Base-by-base conservation (phyloP, 2,797 vertebrate species). In the Lacerta agilis region DNA sequence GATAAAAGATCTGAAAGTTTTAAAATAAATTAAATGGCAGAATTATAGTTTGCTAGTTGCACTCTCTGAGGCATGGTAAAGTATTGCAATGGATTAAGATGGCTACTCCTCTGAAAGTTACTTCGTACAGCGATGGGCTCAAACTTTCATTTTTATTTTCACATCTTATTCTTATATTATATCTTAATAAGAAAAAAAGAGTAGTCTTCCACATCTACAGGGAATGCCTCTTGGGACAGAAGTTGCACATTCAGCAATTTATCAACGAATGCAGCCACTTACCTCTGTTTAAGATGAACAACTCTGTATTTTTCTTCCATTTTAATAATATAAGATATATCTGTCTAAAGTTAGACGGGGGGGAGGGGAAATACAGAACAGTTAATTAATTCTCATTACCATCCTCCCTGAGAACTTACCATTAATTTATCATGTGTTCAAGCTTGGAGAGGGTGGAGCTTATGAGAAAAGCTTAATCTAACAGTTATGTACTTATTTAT, bases 241-340 rank as follows among this genome's bases (percentile, higher is more conserved):
- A 83, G 45, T 72, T 20, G 9, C 13, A 29, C 18, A 33, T 33
- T 33, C 5, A 27, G 2, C 23, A 36, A 73, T 55, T 36, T 38
- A 36, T 33, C 15, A 7, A 41, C 23, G 13, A 29, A 15, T 76
- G 4, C 15, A 43, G 33, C 1, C 18, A 43, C 86, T 90, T 87
- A 90, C 86, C 38, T 83, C 18, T 80, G 86, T 69, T 69, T 25
- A n/a, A 90, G 89, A 45, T 69, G 86, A 69, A 90, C n/a, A 29
- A 90, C 38, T 58, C 29, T 38, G 69, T 69, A 29, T 4, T 80
- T 36, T 4, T n/a, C 71, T 81, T 87, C 89, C 29, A 87, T 27
- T 87, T 87, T 84, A 69, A 90, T 84, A 25, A 85, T 58, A 58
- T 90, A 90, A 6, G 69, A 80, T 55, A 85, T 17, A 13, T 29